Evolutionary conservation across 2,797 vertebrate species (phyloP), one percentile per base, ranked within the genome.

Genomic region (Borostomias antarcticus): DNA sequence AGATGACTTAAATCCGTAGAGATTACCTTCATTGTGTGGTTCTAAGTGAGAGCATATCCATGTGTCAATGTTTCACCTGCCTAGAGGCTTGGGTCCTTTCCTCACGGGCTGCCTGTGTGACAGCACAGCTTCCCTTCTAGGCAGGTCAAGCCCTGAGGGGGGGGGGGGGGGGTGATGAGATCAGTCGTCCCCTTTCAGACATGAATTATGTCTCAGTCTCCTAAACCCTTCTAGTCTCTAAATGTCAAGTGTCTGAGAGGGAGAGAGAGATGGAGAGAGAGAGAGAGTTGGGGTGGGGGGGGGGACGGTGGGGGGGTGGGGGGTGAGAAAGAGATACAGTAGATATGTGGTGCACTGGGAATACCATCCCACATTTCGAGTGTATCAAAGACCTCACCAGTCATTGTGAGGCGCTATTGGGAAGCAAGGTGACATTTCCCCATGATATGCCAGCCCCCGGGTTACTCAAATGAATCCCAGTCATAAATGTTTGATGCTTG

Each of bases 351-450:
- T n/a, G n/a, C n/a, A n/a, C n/a, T 4, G 28, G 28, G n/a, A n/a
- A 54, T 29, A 5, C 51, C 47, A 21, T 7, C 47, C 51, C 28
- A 5, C 5, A 28, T 17, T 54, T 11, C 19, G n/a, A 13, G 1
- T 3, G 29, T 3, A 23, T n/a, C n/a, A n/a, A n/a, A n/a, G 19
- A 23, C 33, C 56, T 35, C 28, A 13, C 10, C 30, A 3, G 21
- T 77, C 70, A 86, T 87, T 75, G 72, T 82, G 80, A 89, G 79
- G 84, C 82, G 83, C 84, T 84, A 82, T 85, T 88, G 85, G 88
- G 87, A 88, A 83, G 85, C 81, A 73, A 66, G 81, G 78, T 91
- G 88, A 90, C 86, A 91, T 90, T 91, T 90, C 73, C 77, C 82
- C 86, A 85, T 88, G 82, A 88, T 84, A 79, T 35, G 74, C 74